Base-by-base conservation (phyloP, 2,888 invertebrate genomes). In the Sinodicranocentrus sp. region DNA sequence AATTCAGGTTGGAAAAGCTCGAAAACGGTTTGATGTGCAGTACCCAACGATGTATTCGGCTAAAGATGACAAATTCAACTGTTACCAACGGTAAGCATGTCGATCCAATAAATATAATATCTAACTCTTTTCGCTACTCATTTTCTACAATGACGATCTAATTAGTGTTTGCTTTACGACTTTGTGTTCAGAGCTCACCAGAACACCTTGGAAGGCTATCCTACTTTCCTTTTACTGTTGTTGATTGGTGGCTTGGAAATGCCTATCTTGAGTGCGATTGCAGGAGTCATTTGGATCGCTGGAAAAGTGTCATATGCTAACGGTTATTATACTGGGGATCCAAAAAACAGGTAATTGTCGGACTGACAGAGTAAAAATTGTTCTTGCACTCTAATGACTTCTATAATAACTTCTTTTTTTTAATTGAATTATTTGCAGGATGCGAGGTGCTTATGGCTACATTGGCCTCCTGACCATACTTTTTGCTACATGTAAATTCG, bases 121-220 rank as follows among this genome's bases (percentile, higher is more conserved):
- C 25, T 8, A 52, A 52, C 23, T 39, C 23, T 23, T 59, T 59
- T 21, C 54, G 39, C 39, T 39, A 39, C 13, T 39, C n/a, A 39
- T 13, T 39, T 6, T 13, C 15, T 48, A 5, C 48, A 25, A 26
- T 28, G 67, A 67, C 28, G 23, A 43, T 10, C 2, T 67, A 19
- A n/a, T 39, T 21, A 67, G 8, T 67, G 13, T 43, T 17, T 63
- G 21, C 13, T 10, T 63, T n/a, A 63, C n/a, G n/a, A n/a, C n/a
- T n/a, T n/a, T n/a, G n/a, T n/a, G n/a, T 91, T 91, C 85, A 86
- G 88, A 87, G 91, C 91, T 61, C 92, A 92, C 86, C 92, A 92
- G 86, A 92, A 92, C 88, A 91, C 91, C 90, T 84, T 90, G 80
- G 90, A 90, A 79, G 88, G 87, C 54, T 89, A 90, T 68, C 89